Conservation (phyloP, 2,888 invertebrate species). For the Cheilosia pagana region DNA sequence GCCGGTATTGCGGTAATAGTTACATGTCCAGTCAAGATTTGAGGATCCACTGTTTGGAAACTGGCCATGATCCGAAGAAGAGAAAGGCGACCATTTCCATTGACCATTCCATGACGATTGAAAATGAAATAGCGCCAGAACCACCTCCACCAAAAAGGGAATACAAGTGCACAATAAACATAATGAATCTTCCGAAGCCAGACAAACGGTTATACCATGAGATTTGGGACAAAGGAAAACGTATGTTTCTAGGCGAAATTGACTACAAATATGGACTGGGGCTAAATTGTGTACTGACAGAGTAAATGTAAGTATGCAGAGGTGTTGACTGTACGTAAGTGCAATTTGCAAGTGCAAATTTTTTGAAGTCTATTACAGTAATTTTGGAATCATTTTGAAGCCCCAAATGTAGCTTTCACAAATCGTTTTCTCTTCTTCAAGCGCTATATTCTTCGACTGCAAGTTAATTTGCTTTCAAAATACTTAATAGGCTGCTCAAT, state of each 20-base stretch:
- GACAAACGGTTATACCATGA: constrained; percentile 20
- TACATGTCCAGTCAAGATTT: constrained; percentile 52
- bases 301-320: constrained; percentile 34
- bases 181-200: constrained; percentile 47
- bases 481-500: too few species aligned
- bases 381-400: too few species aligned
- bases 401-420: too few species aligned
- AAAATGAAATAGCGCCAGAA: constrained; percentile 30
- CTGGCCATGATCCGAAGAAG: constrained; percentile 51
- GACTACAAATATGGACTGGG: constrained; percentile 51
- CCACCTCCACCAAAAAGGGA: constrained; percentile 45
- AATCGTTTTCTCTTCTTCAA: too few species aligned
- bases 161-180: constrained; percentile 41
- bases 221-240: constrained; percentile 40
- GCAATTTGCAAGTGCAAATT: background rate
- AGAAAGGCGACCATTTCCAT: constrained; percentile 51
- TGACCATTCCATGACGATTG: constrained; percentile 49
- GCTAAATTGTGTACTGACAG: constrained; percentile 54
- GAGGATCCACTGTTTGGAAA: constrained; percentile 49
- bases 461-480: too few species aligned
- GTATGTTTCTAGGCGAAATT: constrained; percentile 54
- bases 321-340: too few species aligned
- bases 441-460: too few species aligned
- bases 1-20: constrained; percentile 40
- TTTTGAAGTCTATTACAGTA: background rate